phyloP scores from a whole-genome alignment of 2,888 invertebrate species.

The Aphodius granarius region DNA sequence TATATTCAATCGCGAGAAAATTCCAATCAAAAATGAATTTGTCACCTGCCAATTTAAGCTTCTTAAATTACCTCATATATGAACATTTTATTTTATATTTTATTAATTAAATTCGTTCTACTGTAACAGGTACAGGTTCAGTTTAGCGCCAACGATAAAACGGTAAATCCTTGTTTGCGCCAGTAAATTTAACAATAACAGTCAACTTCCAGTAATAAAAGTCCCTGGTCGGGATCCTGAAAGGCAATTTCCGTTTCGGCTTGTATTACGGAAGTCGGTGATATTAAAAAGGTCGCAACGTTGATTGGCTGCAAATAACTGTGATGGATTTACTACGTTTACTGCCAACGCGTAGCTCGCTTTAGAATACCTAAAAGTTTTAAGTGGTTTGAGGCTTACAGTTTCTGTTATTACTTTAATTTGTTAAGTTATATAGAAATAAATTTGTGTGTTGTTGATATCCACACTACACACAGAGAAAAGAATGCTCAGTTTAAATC shows the following conservation, averaged over 20 bases:
- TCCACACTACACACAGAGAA: no score
- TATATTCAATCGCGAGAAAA: not conserved
- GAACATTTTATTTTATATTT: not conserved
- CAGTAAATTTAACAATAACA: conserved; percentile 13
- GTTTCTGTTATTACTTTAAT: no score
- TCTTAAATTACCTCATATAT: no score
- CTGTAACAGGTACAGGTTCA: not conserved
- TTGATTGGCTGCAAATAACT: conserved; percentile 25
- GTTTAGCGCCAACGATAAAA: not conserved
- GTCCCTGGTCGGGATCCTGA: conserved; percentile 3
- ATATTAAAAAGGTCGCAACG: conserved; percentile 20
- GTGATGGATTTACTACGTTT: conserved; percentile 14
- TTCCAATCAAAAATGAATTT: not conserved
- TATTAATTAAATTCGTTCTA: not conserved
- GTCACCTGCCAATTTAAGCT: no score
- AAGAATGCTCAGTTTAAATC: no score
- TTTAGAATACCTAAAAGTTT: no score
- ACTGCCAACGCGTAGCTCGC: no score
- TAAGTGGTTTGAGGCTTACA: no score
- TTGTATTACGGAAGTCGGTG: conserved; percentile 20
- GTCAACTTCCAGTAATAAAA: conserved; percentile 6
- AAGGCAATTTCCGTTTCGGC: conserved; percentile 23
- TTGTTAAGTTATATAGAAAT: no score
- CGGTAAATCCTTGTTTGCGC: conserved; percentile 1
- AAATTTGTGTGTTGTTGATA: no score